Percentiles rank a stretch among this genome's conserved stretches.
phyloP scores from a whole-genome alignment of 2,888 invertebrate genomes.

The Xanthia togata region DNA sequence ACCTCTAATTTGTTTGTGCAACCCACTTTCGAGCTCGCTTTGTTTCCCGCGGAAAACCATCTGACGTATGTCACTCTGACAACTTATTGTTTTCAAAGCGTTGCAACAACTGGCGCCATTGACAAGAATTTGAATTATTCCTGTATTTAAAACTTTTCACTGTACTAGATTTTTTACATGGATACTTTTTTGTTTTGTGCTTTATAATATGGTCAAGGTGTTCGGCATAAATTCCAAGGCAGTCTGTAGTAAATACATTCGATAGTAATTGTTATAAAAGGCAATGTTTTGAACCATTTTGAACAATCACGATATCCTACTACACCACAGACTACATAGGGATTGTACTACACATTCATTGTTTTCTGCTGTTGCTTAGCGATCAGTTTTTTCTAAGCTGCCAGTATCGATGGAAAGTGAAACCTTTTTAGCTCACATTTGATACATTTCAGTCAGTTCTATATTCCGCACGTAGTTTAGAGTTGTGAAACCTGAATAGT shows the following conservation, averaged over 20 bases:
- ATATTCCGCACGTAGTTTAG: conserved; percentile 12
- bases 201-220: conserved; percentile 63
- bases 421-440: conserved; percentile 9
- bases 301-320: conserved; percentile 4
- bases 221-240: conserved; percentile 46
- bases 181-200: conserved; percentile 38
- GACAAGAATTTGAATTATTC: conserved; percentile 60
- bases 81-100: conserved; percentile 71
- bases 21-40: conserved; percentile 80
- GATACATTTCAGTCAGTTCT: conserved; percentile 35
- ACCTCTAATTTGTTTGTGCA: conserved; percentile 75
- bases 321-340: too few relatives aligned
- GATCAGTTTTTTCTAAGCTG: conserved; percentile 8
- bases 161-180: conserved; percentile 62
- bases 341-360: not conserved
- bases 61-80: conserved; percentile 77
- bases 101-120: conserved; percentile 61
- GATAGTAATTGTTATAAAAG: conserved; percentile 2
- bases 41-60: conserved; percentile 79
- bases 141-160: conserved; percentile 67
- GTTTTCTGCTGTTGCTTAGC: not conserved
- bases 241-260: conserved; percentile 32
- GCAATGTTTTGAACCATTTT: conserved; percentile 12
- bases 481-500: conserved; percentile 52
- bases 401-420: not conserved